Evolutionary conservation across 2,113 vertebrate species (phyloP).

Genomic region (Rhinoptilus africanus): DNA sequence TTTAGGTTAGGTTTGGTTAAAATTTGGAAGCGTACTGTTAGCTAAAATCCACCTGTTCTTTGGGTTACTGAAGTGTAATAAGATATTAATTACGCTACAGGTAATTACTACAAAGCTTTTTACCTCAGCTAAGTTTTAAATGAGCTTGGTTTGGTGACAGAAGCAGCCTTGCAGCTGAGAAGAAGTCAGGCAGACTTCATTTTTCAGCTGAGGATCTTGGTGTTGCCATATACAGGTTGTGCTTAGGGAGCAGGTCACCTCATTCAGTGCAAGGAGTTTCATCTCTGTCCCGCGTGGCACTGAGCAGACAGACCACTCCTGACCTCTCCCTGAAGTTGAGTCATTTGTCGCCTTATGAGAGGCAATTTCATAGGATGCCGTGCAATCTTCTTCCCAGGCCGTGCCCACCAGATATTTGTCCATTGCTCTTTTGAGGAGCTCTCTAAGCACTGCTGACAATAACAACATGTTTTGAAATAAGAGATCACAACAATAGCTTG

Average conservation of each 20-base stretch:
- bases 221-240: not conserved
- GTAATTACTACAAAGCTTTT: not conserved
- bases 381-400: not conserved
- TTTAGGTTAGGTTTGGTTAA: not conserved
- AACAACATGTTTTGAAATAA: not conserved
- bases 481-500: not conserved
- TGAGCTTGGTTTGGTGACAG: not conserved
- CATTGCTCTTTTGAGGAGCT: not conserved
- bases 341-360: not conserved
- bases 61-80: not conserved
- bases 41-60: not conserved
- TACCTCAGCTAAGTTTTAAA: not conserved
- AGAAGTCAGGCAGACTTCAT: not conserved
- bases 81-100: not conserved
- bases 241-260: not conserved
- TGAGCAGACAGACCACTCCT: not conserved
- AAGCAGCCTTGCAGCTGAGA: not conserved
- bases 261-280: not conserved
- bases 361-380: not conserved
- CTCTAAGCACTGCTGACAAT: not conserved
- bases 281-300: not conserved
- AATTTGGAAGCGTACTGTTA: not conserved
- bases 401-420: not conserved
- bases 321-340: not conserved
- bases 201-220: not conserved